A percentile compares a stretch with the other conserved stretches of the same genome.
Evolutionary conservation across 2,113 vertebrate genomes (phyloP).

Genomic region (Nibea albiflora): DNA sequence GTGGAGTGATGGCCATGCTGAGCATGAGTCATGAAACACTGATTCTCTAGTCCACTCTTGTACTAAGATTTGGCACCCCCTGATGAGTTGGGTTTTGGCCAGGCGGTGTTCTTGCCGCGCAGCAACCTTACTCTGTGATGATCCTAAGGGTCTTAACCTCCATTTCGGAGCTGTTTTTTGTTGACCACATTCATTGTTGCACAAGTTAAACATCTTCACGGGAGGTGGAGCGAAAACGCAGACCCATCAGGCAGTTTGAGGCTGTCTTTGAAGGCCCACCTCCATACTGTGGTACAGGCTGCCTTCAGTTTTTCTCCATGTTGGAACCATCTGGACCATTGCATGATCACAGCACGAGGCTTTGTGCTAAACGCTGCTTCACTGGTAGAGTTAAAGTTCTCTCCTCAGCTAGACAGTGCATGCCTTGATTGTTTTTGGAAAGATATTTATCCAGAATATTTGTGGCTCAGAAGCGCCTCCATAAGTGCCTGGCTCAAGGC

Average conservation of each 20-base stretch:
- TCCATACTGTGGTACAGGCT: conserved; percentile 63
- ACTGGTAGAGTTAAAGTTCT: conserved; percentile 51
- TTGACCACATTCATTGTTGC: conserved; percentile 19
- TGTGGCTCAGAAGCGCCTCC: conserved; percentile 21
- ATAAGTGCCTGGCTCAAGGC: conserved; percentile 18
- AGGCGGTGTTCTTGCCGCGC: conserved; percentile 27
- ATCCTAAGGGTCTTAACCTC: conserved; percentile 37
- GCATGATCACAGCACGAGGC: conserved; percentile 62
- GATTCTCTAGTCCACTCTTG: conserved; percentile 30
- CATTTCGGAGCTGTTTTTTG: conserved; percentile 12
- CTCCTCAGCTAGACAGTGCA: conserved; percentile 22
- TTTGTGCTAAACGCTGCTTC: conserved; percentile 54
- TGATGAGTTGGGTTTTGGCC: conserved; percentile 42
- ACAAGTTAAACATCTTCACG: conserved; percentile 43
- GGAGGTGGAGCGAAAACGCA: conserved; percentile 26
- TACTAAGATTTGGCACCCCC: conserved; percentile 32
- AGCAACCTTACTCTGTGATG: conserved; percentile 8
- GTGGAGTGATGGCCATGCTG: conserved; percentile 46
- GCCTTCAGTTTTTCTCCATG: conserved; percentile 52
- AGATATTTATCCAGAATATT: conserved; percentile 28
- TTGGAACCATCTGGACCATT: conserved; percentile 72
- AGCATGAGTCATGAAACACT: conserved; percentile 51
- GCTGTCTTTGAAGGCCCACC: conserved; percentile 56
- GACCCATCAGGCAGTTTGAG: conserved; percentile 55
- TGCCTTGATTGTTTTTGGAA: conserved; percentile 52